phyloP scores from a whole-genome alignment of 2,888 invertebrate genomes.

The Mactromeris polynyma region DNA sequence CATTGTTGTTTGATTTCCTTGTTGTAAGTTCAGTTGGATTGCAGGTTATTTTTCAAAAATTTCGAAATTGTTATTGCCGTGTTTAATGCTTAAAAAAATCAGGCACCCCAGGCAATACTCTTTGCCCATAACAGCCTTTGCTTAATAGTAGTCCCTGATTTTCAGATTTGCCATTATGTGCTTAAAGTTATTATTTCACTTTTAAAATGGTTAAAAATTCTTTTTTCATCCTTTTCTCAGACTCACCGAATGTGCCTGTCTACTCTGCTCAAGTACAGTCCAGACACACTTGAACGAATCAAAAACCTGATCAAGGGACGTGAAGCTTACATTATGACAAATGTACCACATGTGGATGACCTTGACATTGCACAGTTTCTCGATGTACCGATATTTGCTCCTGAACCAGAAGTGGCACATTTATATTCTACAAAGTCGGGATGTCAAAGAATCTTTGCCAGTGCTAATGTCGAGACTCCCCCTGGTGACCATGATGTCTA shows the following conservation, averaged over 20 bases:
- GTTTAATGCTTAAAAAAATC: neutral
- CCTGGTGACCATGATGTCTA: slow-evolving; percentile 87
- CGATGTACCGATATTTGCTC: slow-evolving; percentile 84
- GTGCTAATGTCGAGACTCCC: slow-evolving; percentile 85
- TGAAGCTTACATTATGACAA: slow-evolving; percentile 86
- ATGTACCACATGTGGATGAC: slow-evolving; percentile 86
- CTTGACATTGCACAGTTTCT: slow-evolving; percentile 85
- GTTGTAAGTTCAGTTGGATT: too few species aligned
- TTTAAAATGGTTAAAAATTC: neutral
- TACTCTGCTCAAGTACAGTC: slow-evolving; percentile 86
- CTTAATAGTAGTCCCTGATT: too few species aligned
- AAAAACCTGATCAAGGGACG: slow-evolving; percentile 85
- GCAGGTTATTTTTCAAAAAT: too few species aligned
- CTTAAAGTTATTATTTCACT: too few species aligned
- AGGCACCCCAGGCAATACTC: too few species aligned
- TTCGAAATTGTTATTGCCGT: neutral
- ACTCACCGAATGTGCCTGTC: slow-evolving; percentile 87
- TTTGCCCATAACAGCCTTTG: too few species aligned
- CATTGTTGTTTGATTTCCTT: too few species aligned
- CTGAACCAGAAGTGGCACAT: slow-evolving; percentile 86
- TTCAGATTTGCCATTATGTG: too few species aligned
- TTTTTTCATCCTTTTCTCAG: slow-evolving; percentile 70
- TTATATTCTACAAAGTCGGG: slow-evolving; percentile 87
- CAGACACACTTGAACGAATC: slow-evolving; percentile 84
- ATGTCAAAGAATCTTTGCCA: slow-evolving; percentile 86